Conservation (phyloP, 2,113 vertebrate species). For the Thamnophis sirtalis region DNA sequence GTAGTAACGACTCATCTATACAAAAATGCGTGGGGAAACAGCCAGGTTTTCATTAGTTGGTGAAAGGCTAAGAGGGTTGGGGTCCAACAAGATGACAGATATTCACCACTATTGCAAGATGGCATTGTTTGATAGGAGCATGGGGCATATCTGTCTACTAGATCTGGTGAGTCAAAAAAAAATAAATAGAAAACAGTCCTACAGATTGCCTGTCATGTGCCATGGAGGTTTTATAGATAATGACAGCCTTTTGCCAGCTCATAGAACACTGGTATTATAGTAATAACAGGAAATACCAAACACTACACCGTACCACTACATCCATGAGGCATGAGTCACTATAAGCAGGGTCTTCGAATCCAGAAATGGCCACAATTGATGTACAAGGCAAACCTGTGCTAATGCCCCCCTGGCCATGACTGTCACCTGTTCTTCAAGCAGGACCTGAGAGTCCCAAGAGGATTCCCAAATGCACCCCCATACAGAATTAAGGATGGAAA, state of each 20-base stretch:
- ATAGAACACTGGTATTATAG: background rate
- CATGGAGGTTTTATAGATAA: background rate
- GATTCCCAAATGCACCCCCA: background rate
- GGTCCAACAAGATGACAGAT: background rate
- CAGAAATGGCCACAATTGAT: background rate
- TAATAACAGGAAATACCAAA: background rate
- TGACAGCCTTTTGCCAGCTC: background rate
- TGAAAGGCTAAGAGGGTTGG: background rate
- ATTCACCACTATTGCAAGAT: background rate
- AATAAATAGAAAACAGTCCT: background rate
- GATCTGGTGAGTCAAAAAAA: background rate
- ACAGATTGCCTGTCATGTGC: background rate
- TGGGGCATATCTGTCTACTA: background rate
- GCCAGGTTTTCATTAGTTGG: background rate
- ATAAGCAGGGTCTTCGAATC: background rate
- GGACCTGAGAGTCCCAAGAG: background rate
- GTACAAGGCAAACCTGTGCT: background rate
- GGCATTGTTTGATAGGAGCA: background rate
- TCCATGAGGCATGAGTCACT: background rate
- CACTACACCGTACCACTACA: background rate
- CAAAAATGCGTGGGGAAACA: background rate
- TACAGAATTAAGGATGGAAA: background rate
- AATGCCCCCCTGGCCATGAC: background rate
- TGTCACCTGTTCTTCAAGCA: background rate
- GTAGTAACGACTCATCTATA: background rate